Base-by-base conservation (phyloP, 23 tunicate genomes). In the Diplosoma virens region DNA sequence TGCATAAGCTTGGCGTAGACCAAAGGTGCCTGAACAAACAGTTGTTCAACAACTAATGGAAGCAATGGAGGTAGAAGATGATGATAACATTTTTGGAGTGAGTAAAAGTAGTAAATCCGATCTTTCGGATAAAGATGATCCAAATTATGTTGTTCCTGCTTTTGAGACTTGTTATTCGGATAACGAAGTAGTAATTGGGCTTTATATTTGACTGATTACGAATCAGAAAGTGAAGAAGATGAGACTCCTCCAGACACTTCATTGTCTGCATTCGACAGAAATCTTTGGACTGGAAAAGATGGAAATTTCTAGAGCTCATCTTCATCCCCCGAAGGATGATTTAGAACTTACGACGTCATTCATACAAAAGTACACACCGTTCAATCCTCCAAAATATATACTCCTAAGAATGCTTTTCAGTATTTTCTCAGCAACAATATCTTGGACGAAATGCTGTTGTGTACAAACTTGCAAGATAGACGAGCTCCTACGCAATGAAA, bases 261-360 rank as follows among this genome's bases (percentile, higher is more conserved):
- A n/a, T 58, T 22, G 6, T n/a, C 21, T 11, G 24, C 65, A n/a
- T n/a, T 23, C 65, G 21, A 58, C 20, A 58, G 24, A 20, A 58
- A 23, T 22, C 24, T 23, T 58, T 22, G 65, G n/a, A 58, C 21
- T 58, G 16, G 65, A 58, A 58, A 58, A 23, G 21, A 58, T n/a
- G 21, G 21, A 58, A 58, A 17, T 58, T 20, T 58, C 65, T 58
- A 23, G 65, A 58, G 65, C 26, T 58, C 25, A 58, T 58, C 26
- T 58, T n/a, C 65, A 58, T 58, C 21, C 26, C 21, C 65, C 6
- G 25, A 58, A 23, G 65, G 65, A 58, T 11, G 21, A 58, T 58
- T 58, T 58, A 58, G 65, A 58, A n/a, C 65, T 58, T 22, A 58
- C 65, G n/a, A 9, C n/a, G 65, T 58, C 25, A 58, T 58, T 58